These are phyloP conservation scores for Vimba vimba DNA, from an alignment of 2,113 vertebrate genomes.

Conservation along the genomic window DNA sequence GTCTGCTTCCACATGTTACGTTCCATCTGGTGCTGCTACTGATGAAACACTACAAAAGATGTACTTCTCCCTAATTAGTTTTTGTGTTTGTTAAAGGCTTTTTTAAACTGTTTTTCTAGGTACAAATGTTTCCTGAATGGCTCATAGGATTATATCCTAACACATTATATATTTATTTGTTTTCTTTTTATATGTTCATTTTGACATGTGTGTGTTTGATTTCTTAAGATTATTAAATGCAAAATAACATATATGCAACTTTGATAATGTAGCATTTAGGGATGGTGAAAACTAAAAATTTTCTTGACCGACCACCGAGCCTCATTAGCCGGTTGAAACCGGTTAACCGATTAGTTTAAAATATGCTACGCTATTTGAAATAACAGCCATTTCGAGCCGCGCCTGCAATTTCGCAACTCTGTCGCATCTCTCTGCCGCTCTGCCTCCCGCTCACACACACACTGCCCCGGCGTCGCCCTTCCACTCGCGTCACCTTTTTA, in stretches of 20 bases:
- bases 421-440: too few relatives aligned
- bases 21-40: slow-evolving; percentile 7
- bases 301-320: too few relatives aligned
- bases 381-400: too few relatives aligned
- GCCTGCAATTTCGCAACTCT: too few relatives aligned
- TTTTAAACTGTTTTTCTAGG: not conserved
- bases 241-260: not conserved
- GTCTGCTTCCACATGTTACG: not conserved
- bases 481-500: too few relatives aligned
- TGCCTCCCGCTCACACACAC: too few relatives aligned
- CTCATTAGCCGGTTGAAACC: too few relatives aligned
- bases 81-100: not conserved
- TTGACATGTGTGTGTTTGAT: not conserved
- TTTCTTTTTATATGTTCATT: not conserved
- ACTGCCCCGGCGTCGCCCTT: too few relatives aligned
- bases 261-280: slow-evolving; percentile 39
- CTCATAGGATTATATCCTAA: not conserved
- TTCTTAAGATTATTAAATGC: not conserved
- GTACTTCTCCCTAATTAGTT: not conserved
- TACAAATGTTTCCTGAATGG: not conserved
- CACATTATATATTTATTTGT: not conserved
- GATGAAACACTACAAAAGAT: slow-evolving; percentile 10
- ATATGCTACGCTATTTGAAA: too few relatives aligned
- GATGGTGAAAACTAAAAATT: too few relatives aligned
- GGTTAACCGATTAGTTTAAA: too few relatives aligned